phyloP scores from a whole-genome alignment of 2,888 invertebrate species.

The Microdon myrmicae region DNA sequence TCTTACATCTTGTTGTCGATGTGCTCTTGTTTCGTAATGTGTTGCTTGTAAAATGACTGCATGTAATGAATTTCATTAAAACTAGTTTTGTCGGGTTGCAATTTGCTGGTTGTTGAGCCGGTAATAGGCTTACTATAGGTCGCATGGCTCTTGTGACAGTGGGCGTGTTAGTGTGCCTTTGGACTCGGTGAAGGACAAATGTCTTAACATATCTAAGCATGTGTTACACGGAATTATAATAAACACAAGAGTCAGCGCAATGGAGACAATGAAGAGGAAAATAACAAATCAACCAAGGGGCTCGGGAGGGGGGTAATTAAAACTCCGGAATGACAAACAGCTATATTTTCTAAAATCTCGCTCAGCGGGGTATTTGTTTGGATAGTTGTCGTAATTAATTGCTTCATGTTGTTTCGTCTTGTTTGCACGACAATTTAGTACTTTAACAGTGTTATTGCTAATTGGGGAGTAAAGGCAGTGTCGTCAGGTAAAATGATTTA shows the following conservation, averaged over 20 bases:
- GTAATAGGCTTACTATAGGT: constrained; percentile 27
- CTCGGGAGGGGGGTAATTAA: constrained; percentile 41
- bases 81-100: constrained; percentile 41
- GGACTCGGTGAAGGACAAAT: constrained; percentile 50
- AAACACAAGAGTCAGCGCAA: too few species aligned
- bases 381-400: constrained; percentile 51
- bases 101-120: constrained; percentile 20
- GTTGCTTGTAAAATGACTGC: constrained; percentile 45
- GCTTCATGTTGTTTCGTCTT: constrained; percentile 37
- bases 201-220: constrained; percentile 50
- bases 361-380: constrained; percentile 36
- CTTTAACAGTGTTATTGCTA: constrained; percentile 32
- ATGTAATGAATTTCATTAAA: constrained; percentile 49
- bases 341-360: constrained; percentile 39
- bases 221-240: too few species aligned
- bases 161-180: constrained; percentile 41
- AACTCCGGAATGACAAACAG: constrained; percentile 36
- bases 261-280: too few species aligned
- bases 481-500: constrained; percentile 29
- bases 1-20: constrained; percentile 18
- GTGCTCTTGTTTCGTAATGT: constrained; percentile 31
- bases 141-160: constrained; percentile 48
- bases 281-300: constrained; percentile 29
- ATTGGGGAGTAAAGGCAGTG: constrained; percentile 31
- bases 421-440: constrained; percentile 41